Evolutionary conservation across 2,113 vertebrate species (phyloP), one percentile per base, ranked within the genome.

Genomic region (Datnioides undecimradiatus): DNA sequence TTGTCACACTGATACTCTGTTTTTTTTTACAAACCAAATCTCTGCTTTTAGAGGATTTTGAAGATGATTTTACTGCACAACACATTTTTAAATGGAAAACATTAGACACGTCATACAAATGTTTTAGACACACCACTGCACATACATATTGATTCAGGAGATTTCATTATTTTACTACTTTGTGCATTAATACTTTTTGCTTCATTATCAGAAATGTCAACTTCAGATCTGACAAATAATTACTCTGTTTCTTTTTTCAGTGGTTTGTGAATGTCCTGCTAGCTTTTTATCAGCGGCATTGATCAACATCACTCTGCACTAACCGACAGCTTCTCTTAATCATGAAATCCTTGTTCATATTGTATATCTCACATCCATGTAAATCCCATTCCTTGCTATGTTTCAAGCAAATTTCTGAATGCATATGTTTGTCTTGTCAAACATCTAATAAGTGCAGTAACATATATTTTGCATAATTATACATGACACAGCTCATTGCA

Each of bases 161-260:
- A 40, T 12, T 38, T 25, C 9, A 1, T n/a, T 49, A 49, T n/a
- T 43, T 43, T 43, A 45, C 9, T 55, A 23, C 33, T n/a, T 31
- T 43, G 31, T 45, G 52, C 33, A 19, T n/a, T n/a, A n/a, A n/a
- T 45, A 45, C 7, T 31, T 9, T 36, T 23, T 0, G 1, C 14
- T 69, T 54, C 10, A 54, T 41, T 12, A 12, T 1, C 6, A 36
- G 12, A 23, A 49, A 49, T 67, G 13, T 36, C 48, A 52, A 5
- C 33, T 40, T 52, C 23, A 54, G 14, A 27, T 63, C 10, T 73
- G 8, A 62, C 19, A 2, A 31, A 46, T 43, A 1, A 11, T 19
- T 25, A 55, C 9, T 45, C 48, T 55, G 34, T 75, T 55, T 62
- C 14, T 41, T 63, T 63, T 84, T 79, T 41, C 70, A 84, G 82